These are phyloP conservation scores for Tetrao urogallus DNA, from an alignment of 2,113 vertebrate genomes.

Conservation along the genomic window DNA sequence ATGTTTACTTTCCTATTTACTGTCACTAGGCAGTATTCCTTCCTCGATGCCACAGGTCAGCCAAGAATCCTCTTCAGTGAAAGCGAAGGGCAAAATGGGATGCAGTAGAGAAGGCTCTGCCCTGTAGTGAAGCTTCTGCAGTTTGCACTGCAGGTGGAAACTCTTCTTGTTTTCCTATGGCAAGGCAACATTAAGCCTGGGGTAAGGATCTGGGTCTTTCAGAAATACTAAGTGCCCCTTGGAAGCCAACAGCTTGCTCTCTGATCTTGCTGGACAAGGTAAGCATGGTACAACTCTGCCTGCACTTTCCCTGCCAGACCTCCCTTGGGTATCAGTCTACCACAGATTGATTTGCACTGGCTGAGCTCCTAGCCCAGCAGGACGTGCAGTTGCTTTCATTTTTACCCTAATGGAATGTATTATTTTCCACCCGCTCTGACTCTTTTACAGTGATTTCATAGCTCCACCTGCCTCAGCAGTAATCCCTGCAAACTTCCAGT, in stretches of 20 bases:
- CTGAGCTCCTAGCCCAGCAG: neutral
- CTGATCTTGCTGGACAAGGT: neutral
- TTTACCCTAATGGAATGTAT: conserved; percentile 1
- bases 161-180: neutral
- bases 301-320: neutral
- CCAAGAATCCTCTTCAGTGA: neutral
- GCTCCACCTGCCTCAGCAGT: conserved; percentile 28
- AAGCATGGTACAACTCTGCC: neutral
- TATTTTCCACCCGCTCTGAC: neutral
- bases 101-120: neutral
- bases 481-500: neutral
- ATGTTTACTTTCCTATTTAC: neutral
- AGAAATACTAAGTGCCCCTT: neutral
- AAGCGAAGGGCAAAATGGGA: neutral
- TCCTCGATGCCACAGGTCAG: neutral
- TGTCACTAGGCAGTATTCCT: neutral
- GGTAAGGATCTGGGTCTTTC: neutral
- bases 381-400: neutral
- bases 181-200: neutral
- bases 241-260: neutral
- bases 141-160: neutral
- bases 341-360: neutral
- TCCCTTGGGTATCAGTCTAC: neutral
- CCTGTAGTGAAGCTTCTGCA: neutral
- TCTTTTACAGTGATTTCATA: conserved; percentile 13